Conservation (phyloP, 1,140 invertebrate genomes). For the Lordiphosa clarofinis region DNA sequence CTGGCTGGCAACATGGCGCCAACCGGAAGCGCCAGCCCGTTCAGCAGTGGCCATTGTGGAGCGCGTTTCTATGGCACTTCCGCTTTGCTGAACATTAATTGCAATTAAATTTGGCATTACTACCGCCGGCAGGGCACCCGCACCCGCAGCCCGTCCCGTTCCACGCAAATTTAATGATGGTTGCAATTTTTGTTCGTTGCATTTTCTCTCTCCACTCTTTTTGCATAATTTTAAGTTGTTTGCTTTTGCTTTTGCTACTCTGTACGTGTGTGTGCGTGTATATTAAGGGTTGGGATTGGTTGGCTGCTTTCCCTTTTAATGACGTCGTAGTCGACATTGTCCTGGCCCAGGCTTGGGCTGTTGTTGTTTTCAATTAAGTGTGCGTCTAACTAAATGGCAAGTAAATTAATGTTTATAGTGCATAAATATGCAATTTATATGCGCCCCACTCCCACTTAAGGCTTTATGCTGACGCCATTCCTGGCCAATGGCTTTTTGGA, state of each 20-base stretch:
- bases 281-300: background rate
- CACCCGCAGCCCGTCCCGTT: background rate
- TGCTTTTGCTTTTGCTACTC: constrained; percentile 28
- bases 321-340: constrained; percentile 9
- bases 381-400: constrained; percentile 67
- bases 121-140: background rate
- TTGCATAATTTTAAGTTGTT: constrained; percentile 70
- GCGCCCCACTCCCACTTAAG: background rate
- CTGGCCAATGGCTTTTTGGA: constrained; percentile 9
- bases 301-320: constrained; percentile 7
- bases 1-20: constrained; percentile 38
- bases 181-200: constrained; percentile 56
- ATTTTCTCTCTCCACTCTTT: constrained; percentile 40
- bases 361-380: constrained; percentile 74
- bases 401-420: constrained; percentile 74
- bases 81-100: constrained; percentile 69
- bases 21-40: constrained; percentile 53
- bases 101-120: constrained; percentile 73
- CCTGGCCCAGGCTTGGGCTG: constrained; percentile 22
- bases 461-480: constrained; percentile 3
- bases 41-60: constrained; percentile 31
- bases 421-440: constrained; percentile 68
- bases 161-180: constrained; percentile 40
- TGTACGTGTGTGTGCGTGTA: constrained; percentile 8
- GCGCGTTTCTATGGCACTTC: constrained; percentile 54